Evolutionary conservation across 2,888 invertebrate genomes (phyloP).

Genomic region (Empis livida): DNA sequence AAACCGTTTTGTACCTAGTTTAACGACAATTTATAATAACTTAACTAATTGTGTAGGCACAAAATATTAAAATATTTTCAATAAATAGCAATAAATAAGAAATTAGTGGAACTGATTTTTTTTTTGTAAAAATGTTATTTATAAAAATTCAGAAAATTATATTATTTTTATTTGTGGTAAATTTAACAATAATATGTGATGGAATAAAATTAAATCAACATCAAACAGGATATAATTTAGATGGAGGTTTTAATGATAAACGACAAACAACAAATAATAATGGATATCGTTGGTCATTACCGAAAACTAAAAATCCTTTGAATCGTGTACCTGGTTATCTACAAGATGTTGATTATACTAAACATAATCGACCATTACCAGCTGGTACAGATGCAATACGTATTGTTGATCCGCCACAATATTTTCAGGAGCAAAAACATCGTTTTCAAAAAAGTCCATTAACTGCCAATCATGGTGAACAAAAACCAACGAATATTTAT

Average conservation of each 20-base stretch:
- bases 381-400: conserved; percentile 22
- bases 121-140: too few species aligned
- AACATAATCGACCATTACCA: not conserved
- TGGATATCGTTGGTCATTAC: conserved; percentile 21
- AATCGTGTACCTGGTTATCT: conserved; percentile 20
- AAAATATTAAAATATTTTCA: too few species aligned
- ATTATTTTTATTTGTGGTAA: too few species aligned
- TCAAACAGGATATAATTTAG: not conserved
- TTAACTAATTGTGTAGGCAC: too few species aligned
- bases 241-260: not conserved
- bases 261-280: not conserved
- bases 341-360: conserved; percentile 19
- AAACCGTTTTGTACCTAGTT: too few species aligned
- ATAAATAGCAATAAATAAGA: too few species aligned
- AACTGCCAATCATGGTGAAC: not conserved
- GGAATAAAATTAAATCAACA: not conserved
- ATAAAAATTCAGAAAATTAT: too few species aligned
- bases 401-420: conserved; percentile 27
- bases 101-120: too few species aligned
- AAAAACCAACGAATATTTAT: not conserved
- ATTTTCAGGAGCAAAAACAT: conserved; percentile 23
- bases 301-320: conserved; percentile 15
- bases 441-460: not conserved
- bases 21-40: too few species aligned
- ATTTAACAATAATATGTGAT: too few species aligned